Conservation (phyloP, 2,797 vertebrate species). For the Danio aesculapii region DNA sequence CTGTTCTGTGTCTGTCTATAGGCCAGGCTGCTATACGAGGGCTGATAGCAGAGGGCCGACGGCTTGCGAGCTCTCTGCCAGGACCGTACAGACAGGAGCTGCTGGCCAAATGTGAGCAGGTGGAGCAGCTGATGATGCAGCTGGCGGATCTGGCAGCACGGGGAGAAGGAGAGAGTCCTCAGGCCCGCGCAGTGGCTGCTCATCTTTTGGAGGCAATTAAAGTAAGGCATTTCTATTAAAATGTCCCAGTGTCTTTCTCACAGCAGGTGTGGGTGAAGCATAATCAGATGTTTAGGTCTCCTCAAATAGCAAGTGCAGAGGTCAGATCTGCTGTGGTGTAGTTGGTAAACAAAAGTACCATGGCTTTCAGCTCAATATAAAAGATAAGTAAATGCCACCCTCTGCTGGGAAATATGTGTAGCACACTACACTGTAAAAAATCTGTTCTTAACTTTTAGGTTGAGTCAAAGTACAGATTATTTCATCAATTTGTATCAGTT, state of each 20-base stretch:
- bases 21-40: conserved; percentile 98
- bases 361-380: not conserved
- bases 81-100: conserved; percentile 95
- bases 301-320: conserved; percentile 28
- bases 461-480: too few relatives aligned
- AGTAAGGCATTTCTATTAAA: conserved; percentile 73
- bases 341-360: not conserved
- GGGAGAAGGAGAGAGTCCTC: conserved; percentile 92
- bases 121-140: conserved; percentile 90
- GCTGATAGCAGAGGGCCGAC: conserved; percentile 93
- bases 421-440: not conserved
- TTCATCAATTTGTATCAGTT: too few relatives aligned
- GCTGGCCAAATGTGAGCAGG: conserved; percentile 91
- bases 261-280: conserved; percentile 4
- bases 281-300: conserved; percentile 33
- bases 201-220: conserved; percentile 95
- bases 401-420: conserved; percentile 15
- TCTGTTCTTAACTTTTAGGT: too few relatives aligned
- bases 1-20: conserved; percentile 62
- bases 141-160: conserved; percentile 90
- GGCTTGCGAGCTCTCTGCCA: conserved; percentile 91
- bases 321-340: conserved; percentile 3
- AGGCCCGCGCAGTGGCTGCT: conserved; percentile 88
- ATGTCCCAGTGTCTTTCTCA: not conserved
- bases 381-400: not conserved